Percentiles rank a stretch among this genome's conserved stretches.
phyloP scores from a whole-genome alignment of 2,113 vertebrate genomes.

The Cairina moschata region DNA sequence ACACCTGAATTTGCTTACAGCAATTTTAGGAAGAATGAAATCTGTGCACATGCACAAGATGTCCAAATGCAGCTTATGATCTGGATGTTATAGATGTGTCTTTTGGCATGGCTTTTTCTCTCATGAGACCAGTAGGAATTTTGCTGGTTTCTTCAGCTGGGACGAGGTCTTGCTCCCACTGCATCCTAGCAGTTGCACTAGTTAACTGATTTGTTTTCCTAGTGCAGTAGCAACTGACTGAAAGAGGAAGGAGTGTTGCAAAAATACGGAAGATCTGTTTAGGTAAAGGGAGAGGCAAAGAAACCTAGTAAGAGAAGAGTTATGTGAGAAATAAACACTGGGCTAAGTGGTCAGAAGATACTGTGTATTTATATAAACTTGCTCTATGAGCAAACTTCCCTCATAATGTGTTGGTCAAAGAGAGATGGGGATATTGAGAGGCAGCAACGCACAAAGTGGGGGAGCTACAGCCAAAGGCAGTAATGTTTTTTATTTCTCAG shows the following conservation, averaged over 20 bases:
- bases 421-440: background rate
- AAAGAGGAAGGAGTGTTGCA: background rate
- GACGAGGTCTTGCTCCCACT: background rate
- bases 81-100: background rate
- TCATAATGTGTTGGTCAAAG: background rate
- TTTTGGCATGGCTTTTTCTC: background rate
- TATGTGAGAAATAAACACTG: background rate
- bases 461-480: background rate
- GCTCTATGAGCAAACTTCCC: background rate
- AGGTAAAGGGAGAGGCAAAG: background rate
- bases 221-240: background rate
- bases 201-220: background rate
- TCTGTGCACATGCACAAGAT: rapidly evolving
- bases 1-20: background rate
- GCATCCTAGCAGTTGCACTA: background rate
- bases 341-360: background rate
- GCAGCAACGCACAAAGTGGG: background rate
- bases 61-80: background rate
- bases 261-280: background rate
- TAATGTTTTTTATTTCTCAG: background rate
- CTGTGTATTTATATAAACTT: background rate
- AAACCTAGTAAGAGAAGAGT: background rate
- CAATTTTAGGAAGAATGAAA: background rate
- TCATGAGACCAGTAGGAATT: background rate
- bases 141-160: background rate